Percentiles rank a stretch among this genome's conserved stretches.
phyloP scores from a whole-genome alignment of 2,113 vertebrate species.

The Hippocampus comes region DNA sequence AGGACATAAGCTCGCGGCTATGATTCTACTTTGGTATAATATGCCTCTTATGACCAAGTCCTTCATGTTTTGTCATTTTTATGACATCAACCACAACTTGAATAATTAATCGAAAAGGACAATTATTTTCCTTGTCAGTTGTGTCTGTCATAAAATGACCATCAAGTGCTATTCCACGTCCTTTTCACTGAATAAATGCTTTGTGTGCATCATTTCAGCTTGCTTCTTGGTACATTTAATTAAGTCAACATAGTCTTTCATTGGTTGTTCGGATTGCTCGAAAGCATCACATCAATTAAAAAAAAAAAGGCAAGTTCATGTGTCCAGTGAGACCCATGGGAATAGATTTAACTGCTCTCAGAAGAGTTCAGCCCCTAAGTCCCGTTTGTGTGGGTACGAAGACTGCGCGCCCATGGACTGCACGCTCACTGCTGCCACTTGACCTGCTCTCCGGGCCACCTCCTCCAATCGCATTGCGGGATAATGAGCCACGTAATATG shows the following conservation, averaged over 20 bases:
- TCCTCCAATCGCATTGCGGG: constrained; percentile 83
- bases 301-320: neutral
- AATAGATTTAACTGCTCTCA: constrained; percentile 18
- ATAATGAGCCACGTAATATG: constrained; percentile 87
- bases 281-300: neutral
- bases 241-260: neutral
- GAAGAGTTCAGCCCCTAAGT: constrained; percentile 82
- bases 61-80: neutral
- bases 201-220: neutral
- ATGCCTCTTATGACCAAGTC: neutral
- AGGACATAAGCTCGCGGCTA: neutral
- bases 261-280: neutral
- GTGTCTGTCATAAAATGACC: neutral
- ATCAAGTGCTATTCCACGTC: neutral
- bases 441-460: constrained; percentile 85
- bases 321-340: neutral
- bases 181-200: neutral
- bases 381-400: constrained; percentile 81
- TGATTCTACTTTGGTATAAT: neutral
- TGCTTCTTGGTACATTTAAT: neutral
- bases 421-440: constrained; percentile 81
- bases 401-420: constrained; percentile 83
- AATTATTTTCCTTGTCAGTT: neutral
- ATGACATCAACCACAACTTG: neutral
- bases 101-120: neutral